These are phyloP conservation scores for Thinocorus orbignyianus DNA, from an alignment of 2,113 vertebrate genomes.

Conservation along the genomic window DNA sequence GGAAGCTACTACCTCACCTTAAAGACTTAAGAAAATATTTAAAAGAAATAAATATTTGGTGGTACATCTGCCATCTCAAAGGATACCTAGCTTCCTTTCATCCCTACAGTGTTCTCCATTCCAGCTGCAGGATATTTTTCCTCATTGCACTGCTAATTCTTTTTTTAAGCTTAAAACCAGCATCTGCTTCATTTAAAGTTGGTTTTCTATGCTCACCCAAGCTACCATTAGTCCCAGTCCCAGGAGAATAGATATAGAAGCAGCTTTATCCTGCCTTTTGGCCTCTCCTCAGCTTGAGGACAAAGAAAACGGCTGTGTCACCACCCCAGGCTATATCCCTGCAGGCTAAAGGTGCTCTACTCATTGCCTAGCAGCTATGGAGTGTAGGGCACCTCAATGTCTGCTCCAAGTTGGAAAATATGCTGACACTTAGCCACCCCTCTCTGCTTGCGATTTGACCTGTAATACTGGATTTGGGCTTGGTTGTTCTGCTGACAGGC, in stretches of 20 bases:
- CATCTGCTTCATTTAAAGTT: constrained; percentile 12
- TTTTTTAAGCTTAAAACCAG: background rate
- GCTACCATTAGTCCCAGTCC: background rate
- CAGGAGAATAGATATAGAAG: background rate
- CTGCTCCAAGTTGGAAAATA: background rate
- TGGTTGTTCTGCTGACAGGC: background rate
- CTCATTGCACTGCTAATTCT: background rate
- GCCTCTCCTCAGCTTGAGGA: background rate
- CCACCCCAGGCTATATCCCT: background rate
- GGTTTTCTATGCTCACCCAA: background rate
- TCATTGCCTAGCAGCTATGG: background rate
- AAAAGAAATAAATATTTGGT: constrained; percentile 48
- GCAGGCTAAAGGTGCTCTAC: background rate
- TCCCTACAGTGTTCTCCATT: background rate
- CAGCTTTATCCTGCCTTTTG: background rate
- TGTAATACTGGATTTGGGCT: background rate
- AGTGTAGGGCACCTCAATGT: background rate
- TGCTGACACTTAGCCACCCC: background rate
- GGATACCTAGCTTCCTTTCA: constrained; percentile 16
- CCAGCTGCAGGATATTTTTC: constrained; percentile 18
- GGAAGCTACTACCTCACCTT: constrained; percentile 23
- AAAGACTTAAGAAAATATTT: constrained; percentile 53
- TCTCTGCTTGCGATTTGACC: background rate
- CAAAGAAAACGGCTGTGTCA: background rate
- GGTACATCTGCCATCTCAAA: constrained; percentile 35